Evolutionary conservation across 2,113 vertebrate species (phyloP).

Genomic region (Sebastes fasciatus): DNA sequence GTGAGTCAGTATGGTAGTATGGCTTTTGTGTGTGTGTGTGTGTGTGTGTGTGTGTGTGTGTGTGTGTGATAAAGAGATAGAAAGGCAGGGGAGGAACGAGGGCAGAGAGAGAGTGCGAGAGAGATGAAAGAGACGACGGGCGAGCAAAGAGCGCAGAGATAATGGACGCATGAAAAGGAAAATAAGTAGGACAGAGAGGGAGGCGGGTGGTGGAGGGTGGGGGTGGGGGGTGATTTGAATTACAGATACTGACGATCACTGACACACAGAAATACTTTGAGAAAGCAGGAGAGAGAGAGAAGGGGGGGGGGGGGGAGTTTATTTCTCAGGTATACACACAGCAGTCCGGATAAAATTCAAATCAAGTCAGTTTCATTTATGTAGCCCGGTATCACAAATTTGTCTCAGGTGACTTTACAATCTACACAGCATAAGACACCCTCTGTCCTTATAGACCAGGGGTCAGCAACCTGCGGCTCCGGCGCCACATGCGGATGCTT

Average conservation of each 20-base stretch:
- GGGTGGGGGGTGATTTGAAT: background rate
- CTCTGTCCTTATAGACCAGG: too few species aligned
- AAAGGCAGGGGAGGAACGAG: slow-evolving; percentile 14
- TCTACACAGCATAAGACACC: too few species aligned
- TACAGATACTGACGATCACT: slow-evolving; percentile 20
- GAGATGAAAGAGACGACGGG: slow-evolving; percentile 40
- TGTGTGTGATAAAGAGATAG: slow-evolving; percentile 15
- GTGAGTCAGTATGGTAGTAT: background rate
- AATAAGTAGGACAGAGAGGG: slow-evolving; percentile 42
- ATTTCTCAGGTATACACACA: slow-evolving; percentile 4
- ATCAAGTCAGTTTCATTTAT: background rate
- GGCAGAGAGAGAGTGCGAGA: slow-evolving; percentile 16
- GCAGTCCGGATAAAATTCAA: background rate
- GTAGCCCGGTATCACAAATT: background rate
- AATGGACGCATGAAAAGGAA: slow-evolving; percentile 37
- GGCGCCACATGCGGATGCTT: too few species aligned
- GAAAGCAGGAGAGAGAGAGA: background rate
- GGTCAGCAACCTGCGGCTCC: too few species aligned
- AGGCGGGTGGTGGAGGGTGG: background rate
- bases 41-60: background rate
- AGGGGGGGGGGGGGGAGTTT: background rate
- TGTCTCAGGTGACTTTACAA: too few species aligned
- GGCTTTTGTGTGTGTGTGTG: background rate
- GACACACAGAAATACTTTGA: slow-evolving; percentile 6
- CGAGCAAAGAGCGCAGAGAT: slow-evolving; percentile 28